Evolutionary conservation across 2,888 invertebrate species (phyloP).

Genomic region (Erebia epiphron): DNA sequence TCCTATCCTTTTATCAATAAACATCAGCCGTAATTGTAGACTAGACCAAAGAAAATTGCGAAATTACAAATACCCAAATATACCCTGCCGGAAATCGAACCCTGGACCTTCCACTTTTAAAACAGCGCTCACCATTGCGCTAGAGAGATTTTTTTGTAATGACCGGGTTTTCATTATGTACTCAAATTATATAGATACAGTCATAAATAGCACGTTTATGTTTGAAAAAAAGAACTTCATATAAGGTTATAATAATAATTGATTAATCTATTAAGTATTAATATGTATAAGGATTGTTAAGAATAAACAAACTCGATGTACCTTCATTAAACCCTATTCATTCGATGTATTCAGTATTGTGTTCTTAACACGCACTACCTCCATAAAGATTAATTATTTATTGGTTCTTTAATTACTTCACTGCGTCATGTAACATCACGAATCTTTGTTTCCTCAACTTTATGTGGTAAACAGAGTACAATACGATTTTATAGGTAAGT

Average conservation of each 20-base stretch:
- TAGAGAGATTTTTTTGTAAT: no score
- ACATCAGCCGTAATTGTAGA: no score
- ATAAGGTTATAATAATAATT: not conserved
- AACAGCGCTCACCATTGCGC: no score
- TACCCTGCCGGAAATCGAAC: no score
- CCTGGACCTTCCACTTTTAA: no score
- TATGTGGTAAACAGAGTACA: not conserved
- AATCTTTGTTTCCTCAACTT: not conserved
- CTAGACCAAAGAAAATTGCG: no score
- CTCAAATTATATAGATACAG: no score
- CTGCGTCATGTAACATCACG: constrained; percentile 25
- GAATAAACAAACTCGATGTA: constrained; percentile 13
- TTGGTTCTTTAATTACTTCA: constrained; percentile 13
- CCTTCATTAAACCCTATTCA: constrained; percentile 35
- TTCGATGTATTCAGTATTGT: constrained; percentile 18
- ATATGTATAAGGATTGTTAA: not conserved
- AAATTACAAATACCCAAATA: no score
- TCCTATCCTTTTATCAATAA: no score
- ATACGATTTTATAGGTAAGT: not conserved
- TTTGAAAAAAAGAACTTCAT: no score
- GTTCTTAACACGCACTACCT: constrained; percentile 25
- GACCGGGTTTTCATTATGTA: no score
- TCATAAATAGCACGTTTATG: no score
- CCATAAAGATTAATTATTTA: constrained; percentile 37
- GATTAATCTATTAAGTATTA: not conserved